Base-by-base conservation (phyloP, 2,888 invertebrate species). In the Sarcophaga caerulescens region DNA sequence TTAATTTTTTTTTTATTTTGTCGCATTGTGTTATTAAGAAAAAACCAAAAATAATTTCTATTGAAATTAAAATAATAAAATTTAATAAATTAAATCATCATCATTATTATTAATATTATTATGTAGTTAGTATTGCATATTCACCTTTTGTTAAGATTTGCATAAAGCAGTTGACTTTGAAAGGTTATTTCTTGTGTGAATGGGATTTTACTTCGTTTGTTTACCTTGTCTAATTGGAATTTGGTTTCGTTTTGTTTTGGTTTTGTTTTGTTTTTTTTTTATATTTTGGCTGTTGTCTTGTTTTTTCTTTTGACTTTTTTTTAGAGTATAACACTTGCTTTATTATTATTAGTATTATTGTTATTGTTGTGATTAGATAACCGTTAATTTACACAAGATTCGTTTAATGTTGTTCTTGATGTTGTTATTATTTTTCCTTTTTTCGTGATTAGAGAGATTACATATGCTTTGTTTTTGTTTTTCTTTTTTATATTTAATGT, bases 131-230 rank as follows among this genome's bases (percentile, higher is more conserved):
- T 35, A 35, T 74, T 47, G 44, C 25, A 82, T 71, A 76, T 71
- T 82, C 77, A 82, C 82, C 82, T 82, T 71, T 77, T 73, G 47
- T 68, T 73, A 35, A 73, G 77, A 71, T 82, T 44, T 57, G 6
- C 70, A 69, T 81, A 59, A 74, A 74, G 47, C 19, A 70, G 59
- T 57, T 52, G 8, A 21, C 21, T 80, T 52, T 52, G 12, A 19
- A 57, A 57, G 57, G n/a, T 52, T 23, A 71, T 19, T 73, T 59
- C 21, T 70, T 73, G 4, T 52, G 17, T 68, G 66, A 73, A 63
- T 45, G 44, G 44, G 19, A 57, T 65, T 45, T 35, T 71, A 52
- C 35, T 17, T 23, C 6, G 71, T 73, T 65, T 25, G 45, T 73
- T 75, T 57, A n/a, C 47, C 14, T 52, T 52, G 35, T 35, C 35